These are phyloP conservation scores for Saccostrea cuccullata DNA, from an alignment of 1,140 invertebrate species.

Conservation along the genomic window DNA sequence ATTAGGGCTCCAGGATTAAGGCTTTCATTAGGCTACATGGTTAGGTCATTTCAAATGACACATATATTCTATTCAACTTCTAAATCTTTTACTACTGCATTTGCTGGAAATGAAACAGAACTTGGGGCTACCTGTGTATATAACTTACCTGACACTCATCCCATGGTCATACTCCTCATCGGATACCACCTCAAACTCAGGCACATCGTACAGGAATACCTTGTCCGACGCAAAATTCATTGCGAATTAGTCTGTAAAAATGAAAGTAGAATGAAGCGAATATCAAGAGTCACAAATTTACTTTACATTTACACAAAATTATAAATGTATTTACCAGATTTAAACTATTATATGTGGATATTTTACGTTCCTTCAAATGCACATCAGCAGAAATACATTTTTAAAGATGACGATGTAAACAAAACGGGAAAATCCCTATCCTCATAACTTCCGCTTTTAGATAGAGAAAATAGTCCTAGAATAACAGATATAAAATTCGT, in stretches of 20 bases:
- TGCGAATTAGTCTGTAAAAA: not conserved
- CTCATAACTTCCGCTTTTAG: not conserved
- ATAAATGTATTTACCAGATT: too few species aligned
- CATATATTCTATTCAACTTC: too few species aligned
- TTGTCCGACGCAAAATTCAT: constrained; percentile 70
- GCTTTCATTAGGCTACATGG: too few species aligned
- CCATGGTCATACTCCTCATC: constrained; percentile 73
- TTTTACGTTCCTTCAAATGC: too few species aligned
- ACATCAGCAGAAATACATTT: not conserved
- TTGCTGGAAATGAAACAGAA: too few species aligned
- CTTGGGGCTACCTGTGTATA: too few species aligned
- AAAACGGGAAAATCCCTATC: not conserved
- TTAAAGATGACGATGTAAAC: not conserved
- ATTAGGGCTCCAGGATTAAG: too few species aligned
- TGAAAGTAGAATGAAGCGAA: not conserved
- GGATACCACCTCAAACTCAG: constrained; percentile 72
- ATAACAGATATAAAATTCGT: not conserved
- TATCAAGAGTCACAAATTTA: not conserved
- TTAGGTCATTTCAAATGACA: too few species aligned
- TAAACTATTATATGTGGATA: too few species aligned
- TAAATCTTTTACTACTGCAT: too few species aligned
- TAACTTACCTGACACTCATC: constrained; percentile 70
- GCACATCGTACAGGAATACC: constrained; percentile 63
- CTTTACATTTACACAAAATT: too few species aligned
- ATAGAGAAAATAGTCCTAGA: not conserved